Percentiles rank a stretch among this genome's conserved stretches.
phyloP scores from a whole-genome alignment of 2,888 invertebrate genomes.

The Rhagonycha lutea region DNA sequence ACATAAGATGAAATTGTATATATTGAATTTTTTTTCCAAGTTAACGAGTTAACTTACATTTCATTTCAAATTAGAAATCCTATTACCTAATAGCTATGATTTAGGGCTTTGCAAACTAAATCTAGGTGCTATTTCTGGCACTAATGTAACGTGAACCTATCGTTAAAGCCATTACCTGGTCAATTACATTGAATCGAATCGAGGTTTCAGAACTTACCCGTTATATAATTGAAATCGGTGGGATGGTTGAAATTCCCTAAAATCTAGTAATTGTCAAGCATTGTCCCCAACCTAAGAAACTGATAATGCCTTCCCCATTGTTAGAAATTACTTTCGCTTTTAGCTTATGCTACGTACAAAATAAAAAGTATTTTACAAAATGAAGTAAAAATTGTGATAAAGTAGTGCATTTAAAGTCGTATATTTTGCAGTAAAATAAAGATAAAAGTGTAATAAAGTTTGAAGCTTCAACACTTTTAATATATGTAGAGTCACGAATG shows the following conservation, averaged over 20 bases:
- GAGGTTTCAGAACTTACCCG: slow-evolving; percentile 53
- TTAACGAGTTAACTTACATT: not conserved
- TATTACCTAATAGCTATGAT: slow-evolving; percentile 44
- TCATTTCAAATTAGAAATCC: slow-evolving; percentile 1
- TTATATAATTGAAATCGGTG: slow-evolving; percentile 56
- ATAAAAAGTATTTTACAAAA: not conserved
- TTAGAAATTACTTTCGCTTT: slow-evolving; percentile 18
- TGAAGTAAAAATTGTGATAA: not conserved
- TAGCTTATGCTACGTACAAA: not conserved
- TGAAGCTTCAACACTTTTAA: slow-evolving; percentile 33
- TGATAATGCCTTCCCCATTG: slow-evolving; percentile 38
- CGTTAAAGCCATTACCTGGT: slow-evolving; percentile 56
- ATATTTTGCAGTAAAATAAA: slow-evolving; percentile 24
- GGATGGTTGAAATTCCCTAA: slow-evolving; percentile 55
- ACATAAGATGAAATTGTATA: not conserved
- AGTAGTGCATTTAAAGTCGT: slow-evolving; percentile 9
- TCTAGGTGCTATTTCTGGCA: slow-evolving; percentile 46
- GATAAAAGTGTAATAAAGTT: slow-evolving; percentile 36
- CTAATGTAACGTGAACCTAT: slow-evolving; percentile 52
- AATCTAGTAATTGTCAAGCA: slow-evolving; percentile 55
- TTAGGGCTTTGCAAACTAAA: slow-evolving; percentile 49
- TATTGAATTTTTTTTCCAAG: not conserved
- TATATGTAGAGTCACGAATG: slow-evolving; percentile 36
- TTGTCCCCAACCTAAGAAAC: slow-evolving; percentile 36
- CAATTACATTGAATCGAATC: slow-evolving; percentile 56